A percentile compares a stretch with the other conserved stretches of the same genome.
Evolutionary conservation across 2,888 invertebrate genomes (phyloP).

Genomic region (Epiperipatus broadwayi): DNA sequence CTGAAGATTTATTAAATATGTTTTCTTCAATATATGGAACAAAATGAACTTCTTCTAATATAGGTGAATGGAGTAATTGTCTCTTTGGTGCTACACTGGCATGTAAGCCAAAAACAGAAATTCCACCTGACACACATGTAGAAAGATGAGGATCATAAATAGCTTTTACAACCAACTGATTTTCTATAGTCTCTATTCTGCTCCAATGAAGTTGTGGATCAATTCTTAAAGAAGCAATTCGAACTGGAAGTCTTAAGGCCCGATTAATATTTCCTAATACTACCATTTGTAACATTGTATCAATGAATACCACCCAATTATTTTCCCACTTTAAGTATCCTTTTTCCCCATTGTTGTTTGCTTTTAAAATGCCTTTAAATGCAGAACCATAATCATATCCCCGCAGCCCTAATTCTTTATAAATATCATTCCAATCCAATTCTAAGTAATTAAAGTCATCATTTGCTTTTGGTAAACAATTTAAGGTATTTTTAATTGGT

Average conservation of each 20-base stretch:
- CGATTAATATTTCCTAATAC: slow-evolving; percentile 55
- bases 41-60: slow-evolving; percentile 62
- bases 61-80: slow-evolving; percentile 55
- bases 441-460: too few species aligned
- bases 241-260: slow-evolving; percentile 47
- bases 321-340: slow-evolving; percentile 54
- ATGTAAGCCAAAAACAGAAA: slow-evolving; percentile 72
- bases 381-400: too few species aligned
- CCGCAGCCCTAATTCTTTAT: too few species aligned
- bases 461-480: too few species aligned
- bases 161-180: too few species aligned
- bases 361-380: too few species aligned
- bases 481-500: too few species aligned
- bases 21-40: slow-evolving; percentile 41
- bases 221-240: slow-evolving; percentile 4
- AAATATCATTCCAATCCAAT: too few species aligned
- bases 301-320: slow-evolving; percentile 88
- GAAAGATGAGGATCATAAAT: slow-evolving; percentile 49
- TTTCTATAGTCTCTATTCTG: too few species aligned
- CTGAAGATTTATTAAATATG: too few species aligned
- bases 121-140: slow-evolving; percentile 56
- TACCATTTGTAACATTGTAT: slow-evolving; percentile 83
- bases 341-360: slow-evolving; percentile 17
- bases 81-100: slow-evolving; percentile 66
- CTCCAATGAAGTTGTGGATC: background rate